Percentiles rank a stretch among this genome's conserved stretches.
Conservation (phyloP, 2,113 vertebrate genomes). For the Coryphaenoides rupestris region DNA sequence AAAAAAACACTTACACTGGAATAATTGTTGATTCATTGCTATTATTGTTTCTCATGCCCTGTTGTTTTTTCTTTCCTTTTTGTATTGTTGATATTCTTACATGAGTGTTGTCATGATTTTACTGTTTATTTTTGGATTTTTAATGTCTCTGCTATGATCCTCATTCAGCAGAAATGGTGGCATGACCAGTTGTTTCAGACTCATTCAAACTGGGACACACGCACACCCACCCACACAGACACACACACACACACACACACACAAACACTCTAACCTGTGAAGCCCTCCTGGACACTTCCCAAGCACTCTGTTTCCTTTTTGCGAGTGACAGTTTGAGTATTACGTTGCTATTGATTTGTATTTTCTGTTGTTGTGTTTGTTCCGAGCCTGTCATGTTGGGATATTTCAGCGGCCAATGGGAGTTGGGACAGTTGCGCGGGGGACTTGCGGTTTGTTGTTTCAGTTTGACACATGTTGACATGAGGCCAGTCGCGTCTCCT, state of each 20-base stretch:
- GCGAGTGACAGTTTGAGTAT: constrained; percentile 24
- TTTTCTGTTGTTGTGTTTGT: constrained; percentile 8
- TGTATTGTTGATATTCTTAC: constrained; percentile 56
- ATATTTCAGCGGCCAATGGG: constrained; percentile 26
- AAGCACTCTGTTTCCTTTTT: constrained; percentile 30
- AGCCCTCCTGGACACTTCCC: constrained; percentile 43
- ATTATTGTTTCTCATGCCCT: constrained; percentile 49
- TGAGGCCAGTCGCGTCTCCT: too few relatives aligned
- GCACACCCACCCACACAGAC: constrained; percentile 34
- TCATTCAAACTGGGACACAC: too few relatives aligned
- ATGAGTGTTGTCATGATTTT: constrained; percentile 53
- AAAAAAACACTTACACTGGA: constrained; percentile 76
- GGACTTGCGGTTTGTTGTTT: constrained; percentile 11
- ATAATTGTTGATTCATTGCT: constrained; percentile 67
- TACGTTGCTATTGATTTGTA: constrained; percentile 13
- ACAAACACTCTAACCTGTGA: constrained; percentile 45
- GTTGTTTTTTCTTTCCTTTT: constrained; percentile 37
- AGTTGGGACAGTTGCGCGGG: constrained; percentile 56
- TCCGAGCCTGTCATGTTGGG: constrained; percentile 18
- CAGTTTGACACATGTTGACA: too few relatives aligned
- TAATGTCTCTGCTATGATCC: constrained; percentile 45
- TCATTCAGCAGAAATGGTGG: constrained; percentile 41
- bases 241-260: constrained; percentile 15
- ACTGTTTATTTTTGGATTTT: constrained; percentile 43
- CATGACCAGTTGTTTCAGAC: too few relatives aligned